A percentile compares a stretch with the other conserved stretches of the same genome.
phyloP scores from a whole-genome alignment of 2,888 invertebrate genomes.

The Byasa hedistus region DNA sequence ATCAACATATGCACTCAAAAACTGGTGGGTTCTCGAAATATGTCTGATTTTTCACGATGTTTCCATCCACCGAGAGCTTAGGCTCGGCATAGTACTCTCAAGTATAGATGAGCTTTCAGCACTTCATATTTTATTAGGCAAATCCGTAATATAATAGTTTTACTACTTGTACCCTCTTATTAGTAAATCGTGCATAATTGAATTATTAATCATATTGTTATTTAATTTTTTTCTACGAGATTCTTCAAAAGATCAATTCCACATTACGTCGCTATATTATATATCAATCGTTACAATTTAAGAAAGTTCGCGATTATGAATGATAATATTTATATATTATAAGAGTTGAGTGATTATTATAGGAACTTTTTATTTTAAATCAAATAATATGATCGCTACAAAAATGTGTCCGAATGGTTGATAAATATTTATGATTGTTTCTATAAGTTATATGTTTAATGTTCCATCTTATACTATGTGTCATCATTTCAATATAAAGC shows the following conservation, averaged over 20 bases:
- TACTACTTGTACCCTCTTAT: too few relatives aligned
- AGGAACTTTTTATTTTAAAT: constrained; percentile 21
- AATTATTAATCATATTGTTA: too few relatives aligned
- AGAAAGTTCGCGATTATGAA: not conserved
- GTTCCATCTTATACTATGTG: not conserved
- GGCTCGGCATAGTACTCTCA: too few relatives aligned
- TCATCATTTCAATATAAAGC: constrained; percentile 6
- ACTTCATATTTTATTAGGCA: not conserved
- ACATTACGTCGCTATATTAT: constrained; percentile 28
- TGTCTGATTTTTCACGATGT: too few relatives aligned
- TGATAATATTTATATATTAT: not conserved
- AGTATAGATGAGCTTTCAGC: not conserved
- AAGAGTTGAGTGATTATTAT: constrained; percentile 4
- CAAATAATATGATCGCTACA: constrained; percentile 9
- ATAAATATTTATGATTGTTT: not conserved
- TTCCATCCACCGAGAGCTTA: too few relatives aligned
- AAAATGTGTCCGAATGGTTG: not conserved
- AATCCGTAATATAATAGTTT: not conserved
- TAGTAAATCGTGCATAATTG: constrained; percentile 3
- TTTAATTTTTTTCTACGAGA: constrained; percentile 34
- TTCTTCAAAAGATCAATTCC: constrained; percentile 47
- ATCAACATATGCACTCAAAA: too few relatives aligned
- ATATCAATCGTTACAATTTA: not conserved
- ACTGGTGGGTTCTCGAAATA: too few relatives aligned
- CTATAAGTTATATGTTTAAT: not conserved